Base-by-base conservation (phyloP, 2,888 invertebrate genomes). In the Carterocephalus palaemon region DNA sequence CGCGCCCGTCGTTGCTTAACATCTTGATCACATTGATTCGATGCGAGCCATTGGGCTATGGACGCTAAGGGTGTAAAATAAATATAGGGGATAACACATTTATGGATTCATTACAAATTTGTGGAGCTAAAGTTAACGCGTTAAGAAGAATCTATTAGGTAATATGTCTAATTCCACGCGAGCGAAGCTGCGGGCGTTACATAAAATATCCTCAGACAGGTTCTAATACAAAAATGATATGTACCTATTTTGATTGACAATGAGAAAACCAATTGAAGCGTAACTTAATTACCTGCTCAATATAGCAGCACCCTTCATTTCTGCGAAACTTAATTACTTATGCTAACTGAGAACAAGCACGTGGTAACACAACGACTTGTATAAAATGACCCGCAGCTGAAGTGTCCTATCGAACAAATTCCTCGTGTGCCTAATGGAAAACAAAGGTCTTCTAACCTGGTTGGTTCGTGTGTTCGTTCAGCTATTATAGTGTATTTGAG, bases 261-360 rank as follows among this genome's bases (percentile, higher is more conserved):
- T 70, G 54, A 59, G 61, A 58, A 63, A 66, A 64, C 57, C 67
- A 70, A 72, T 76, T 70, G 68, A 66, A 60, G 70, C 61, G 59
- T 79, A 80, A 83, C 75, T 72, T 75, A 74, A 82, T 84, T 81
- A 82, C 75, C 75, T 76, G 73, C 67, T 72, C 64, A 62, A 75
- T 72, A 78, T 74, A 75, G 70, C 70, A 58, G 65, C 74, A 69
- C 81, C 81, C 84, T 75, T 81, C 80, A 77, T 74, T 79, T 73
- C 73, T 62, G 56, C 64, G 70, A 81, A 84, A 84, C 77, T 75
- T 72, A 77, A 84, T 85, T 84, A 84, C 79, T 69, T 68, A 73
- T 66, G 65, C 75, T 67, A 73, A 69, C 71, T 73, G 67, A 68
- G 73, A 65, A 70, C 73, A 64, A 75, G 75, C 63, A 64, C 65